These are phyloP conservation scores for Aplysia californica DNA, from an alignment of 1,140 invertebrate genomes.

Conservation along the genomic window DNA sequence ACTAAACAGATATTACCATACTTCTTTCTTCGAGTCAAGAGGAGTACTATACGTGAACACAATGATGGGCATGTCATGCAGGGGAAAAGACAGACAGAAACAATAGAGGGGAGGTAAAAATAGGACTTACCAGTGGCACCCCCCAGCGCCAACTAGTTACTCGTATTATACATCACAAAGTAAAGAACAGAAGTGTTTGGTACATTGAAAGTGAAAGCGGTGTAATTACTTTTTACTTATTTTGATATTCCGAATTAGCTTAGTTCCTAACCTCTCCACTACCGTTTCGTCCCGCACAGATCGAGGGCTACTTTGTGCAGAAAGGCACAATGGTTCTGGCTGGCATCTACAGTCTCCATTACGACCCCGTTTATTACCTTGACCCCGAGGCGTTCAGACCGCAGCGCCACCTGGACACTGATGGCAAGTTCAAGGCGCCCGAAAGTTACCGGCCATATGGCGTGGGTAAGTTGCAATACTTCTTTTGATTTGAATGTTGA, in stretches of 20 bases:
- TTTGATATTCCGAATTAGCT: too few relatives aligned
- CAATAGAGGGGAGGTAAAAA: too few relatives aligned
- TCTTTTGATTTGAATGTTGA: too few relatives aligned
- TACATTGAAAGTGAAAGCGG: too few relatives aligned
- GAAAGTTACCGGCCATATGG: constrained; percentile 33
- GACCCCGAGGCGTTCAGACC: constrained; percentile 35
- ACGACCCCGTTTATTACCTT: constrained; percentile 65
- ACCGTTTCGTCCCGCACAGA: too few relatives aligned
- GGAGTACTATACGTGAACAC: too few relatives aligned
- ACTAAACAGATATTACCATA: neutral
- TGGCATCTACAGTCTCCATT: constrained; percentile 74
- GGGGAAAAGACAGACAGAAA: too few relatives aligned
- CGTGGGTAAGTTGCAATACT: constrained; percentile 31
- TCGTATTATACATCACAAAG: too few relatives aligned
- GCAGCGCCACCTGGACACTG: constrained; percentile 26
- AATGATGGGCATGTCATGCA: neutral
- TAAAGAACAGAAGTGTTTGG: too few relatives aligned
- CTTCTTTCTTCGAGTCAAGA: neutral
- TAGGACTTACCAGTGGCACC: neutral
- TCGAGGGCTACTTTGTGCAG: constrained; percentile 31
- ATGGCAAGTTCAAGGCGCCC: constrained; percentile 19
- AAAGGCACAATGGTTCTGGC: constrained; percentile 70
- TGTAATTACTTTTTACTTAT: too few relatives aligned
- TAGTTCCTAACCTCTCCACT: too few relatives aligned
- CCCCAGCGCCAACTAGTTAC: neutral